A percentile compares a stretch with the other conserved stretches of the same genome.
These are phyloP conservation scores for Kradibia gibbosae DNA, from an alignment of 1,140 invertebrate genomes.

Conservation along the genomic window DNA sequence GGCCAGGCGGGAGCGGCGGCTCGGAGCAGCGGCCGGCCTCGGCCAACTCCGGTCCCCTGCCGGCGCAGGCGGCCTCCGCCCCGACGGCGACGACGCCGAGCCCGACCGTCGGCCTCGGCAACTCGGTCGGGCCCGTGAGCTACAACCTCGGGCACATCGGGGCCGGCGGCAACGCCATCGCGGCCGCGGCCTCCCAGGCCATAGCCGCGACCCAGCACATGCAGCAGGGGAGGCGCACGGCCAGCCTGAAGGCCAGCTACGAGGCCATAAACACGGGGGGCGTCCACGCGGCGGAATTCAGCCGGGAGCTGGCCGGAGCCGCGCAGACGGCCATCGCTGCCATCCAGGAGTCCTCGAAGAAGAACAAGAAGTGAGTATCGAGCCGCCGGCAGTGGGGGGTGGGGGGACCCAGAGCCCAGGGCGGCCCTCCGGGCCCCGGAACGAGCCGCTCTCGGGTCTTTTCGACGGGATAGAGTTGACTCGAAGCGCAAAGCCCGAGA, in stretches of 20 bases:
- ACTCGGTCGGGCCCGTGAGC: slow-evolving; percentile 71
- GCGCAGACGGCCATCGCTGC: slow-evolving; percentile 86
- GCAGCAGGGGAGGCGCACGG: slow-evolving; percentile 93
- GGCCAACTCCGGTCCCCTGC: slow-evolving; percentile 68
- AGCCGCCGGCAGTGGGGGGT: background rate
- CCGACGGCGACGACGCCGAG: slow-evolving; percentile 60
- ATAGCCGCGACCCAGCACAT: slow-evolving; percentile 98
- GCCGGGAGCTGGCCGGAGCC: slow-evolving; percentile 82
- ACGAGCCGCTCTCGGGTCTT: too few relatives aligned
- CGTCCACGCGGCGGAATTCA: slow-evolving; percentile 73
- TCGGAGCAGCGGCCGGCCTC: slow-evolving; percentile 61
- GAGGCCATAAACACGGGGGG: slow-evolving; percentile 85
- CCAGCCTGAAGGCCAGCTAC: slow-evolving; percentile 95
- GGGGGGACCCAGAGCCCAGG: background rate
- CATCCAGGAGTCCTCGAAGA: slow-evolving; percentile 79
- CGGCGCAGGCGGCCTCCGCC: slow-evolving; percentile 60
- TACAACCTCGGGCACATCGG: slow-evolving; percentile 83
- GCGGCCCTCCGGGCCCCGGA: background rate
- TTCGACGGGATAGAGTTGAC: background rate
- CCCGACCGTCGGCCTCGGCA: slow-evolving; percentile 64
- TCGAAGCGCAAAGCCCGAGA: background rate
- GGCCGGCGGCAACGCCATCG: slow-evolving; percentile 89
- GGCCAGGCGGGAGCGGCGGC: too few relatives aligned
- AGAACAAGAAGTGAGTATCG: slow-evolving; percentile 77
- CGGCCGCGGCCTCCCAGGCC: slow-evolving; percentile 94